phyloP scores from a whole-genome alignment of 2,888 invertebrate species.

The Scaptomyza polygonia region DNA sequence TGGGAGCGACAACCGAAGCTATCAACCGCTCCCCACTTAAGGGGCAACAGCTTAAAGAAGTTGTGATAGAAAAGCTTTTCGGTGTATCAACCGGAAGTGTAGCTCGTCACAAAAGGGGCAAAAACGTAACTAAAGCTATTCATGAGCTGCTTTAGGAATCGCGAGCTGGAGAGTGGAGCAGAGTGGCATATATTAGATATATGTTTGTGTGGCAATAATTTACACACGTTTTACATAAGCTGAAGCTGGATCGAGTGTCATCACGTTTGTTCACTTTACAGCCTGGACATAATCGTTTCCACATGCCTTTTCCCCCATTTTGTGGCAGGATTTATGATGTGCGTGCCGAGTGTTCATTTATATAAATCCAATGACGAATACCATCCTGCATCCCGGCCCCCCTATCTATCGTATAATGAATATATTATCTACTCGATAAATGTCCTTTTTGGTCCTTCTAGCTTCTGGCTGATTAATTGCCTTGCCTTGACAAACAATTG shows the following conservation, averaged over 20 bases:
- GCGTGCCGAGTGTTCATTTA: slow-evolving; percentile 78
- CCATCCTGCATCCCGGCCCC: background rate
- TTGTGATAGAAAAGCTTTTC: slow-evolving; percentile 12
- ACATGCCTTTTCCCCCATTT: background rate
- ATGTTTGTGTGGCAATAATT: slow-evolving; percentile 61
- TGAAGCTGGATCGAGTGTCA: background rate
- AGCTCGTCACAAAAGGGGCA: slow-evolving; percentile 28
- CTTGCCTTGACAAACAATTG: slow-evolving; percentile 68
- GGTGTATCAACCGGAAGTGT: slow-evolving; percentile 16
- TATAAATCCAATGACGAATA: slow-evolving; percentile 75
- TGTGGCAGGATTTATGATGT: slow-evolving; percentile 76
- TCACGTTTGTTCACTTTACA: slow-evolving; percentile 62
- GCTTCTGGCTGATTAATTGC: slow-evolving; percentile 66
- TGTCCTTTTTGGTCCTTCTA: slow-evolving; percentile 43
- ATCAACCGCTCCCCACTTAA: background rate
- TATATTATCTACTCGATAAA: slow-evolving; percentile 66
- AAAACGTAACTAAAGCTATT: slow-evolving; percentile 27
- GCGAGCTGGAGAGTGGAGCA: background rate
- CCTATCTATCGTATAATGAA: slow-evolving; percentile 51
- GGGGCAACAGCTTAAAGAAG: slow-evolving; percentile 10
- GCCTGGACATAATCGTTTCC: slow-evolving; percentile 8
- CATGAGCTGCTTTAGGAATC: slow-evolving; percentile 14
- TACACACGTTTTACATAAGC: slow-evolving; percentile 66
- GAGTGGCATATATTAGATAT: slow-evolving; percentile 59
- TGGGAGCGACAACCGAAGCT: slow-evolving; percentile 13